phyloP scores from a whole-genome alignment of 2,113 vertebrate genomes.

The Stegastes partitus region DNA sequence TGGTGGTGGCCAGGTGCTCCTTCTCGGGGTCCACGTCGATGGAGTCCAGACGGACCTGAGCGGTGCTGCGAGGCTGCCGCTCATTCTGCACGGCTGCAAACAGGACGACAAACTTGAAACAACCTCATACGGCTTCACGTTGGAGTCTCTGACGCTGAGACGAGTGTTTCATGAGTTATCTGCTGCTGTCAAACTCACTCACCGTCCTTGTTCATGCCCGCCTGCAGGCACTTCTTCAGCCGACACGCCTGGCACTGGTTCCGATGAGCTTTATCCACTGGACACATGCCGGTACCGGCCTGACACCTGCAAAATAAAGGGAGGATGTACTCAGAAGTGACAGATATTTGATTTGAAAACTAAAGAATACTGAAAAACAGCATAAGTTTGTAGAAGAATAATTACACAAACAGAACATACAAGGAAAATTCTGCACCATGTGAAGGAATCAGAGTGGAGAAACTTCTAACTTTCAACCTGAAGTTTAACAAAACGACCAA shows the following conservation, averaged over 20 bases:
- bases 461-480: too few species aligned
- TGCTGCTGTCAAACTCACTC: conserved; percentile 59
- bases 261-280: conserved; percentile 97
- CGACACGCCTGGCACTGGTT: conserved; percentile 99
- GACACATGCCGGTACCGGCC: conserved; percentile 93
- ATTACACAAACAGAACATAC: too few species aligned
- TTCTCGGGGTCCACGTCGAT: conserved; percentile 83
- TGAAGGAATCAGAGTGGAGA: not conserved
- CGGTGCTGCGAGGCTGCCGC: conserved; percentile 94
- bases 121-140: not conserved
- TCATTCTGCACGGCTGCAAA: conserved; percentile 95
- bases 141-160: not conserved
- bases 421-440: not conserved
- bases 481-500: not conserved
- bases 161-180: not conserved
- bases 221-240: conserved; percentile 97
- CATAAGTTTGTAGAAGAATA: not conserved
- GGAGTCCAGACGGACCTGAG: conserved; percentile 91
- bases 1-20: conserved; percentile 87
- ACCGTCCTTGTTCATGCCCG: conserved; percentile 99
- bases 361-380: not conserved
- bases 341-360: not conserved
- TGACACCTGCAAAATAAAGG: conserved; percentile 88
- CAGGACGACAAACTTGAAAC: not conserved
- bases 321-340: conserved; percentile 2